Conservation (phyloP, 2,113 vertebrate species). For the Coturnix japonica region DNA sequence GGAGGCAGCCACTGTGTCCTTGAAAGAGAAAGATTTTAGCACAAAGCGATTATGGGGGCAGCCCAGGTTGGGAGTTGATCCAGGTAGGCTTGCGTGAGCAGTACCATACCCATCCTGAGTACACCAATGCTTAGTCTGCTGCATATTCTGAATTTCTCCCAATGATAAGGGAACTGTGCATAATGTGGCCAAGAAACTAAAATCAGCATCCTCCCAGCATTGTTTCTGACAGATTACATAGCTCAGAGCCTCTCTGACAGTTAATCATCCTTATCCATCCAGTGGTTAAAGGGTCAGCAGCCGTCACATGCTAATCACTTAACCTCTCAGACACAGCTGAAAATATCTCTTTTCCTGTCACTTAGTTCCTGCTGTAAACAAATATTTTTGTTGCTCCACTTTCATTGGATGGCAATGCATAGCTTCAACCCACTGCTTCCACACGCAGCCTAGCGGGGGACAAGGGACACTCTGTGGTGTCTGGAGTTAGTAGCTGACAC, state of each 20-base stretch:
- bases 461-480: slow-evolving; percentile 43
- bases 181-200: background rate
- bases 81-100: background rate
- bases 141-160: slow-evolving; percentile 32
- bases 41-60: background rate
- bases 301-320: slow-evolving; percentile 57
- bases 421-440: slow-evolving; percentile 55
- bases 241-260: slow-evolving; percentile 45
- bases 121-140: background rate
- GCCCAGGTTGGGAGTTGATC: background rate
- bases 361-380: slow-evolving; percentile 25
- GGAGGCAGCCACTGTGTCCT: background rate
- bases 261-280: slow-evolving; percentile 38
- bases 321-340: background rate
- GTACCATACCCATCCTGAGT: background rate
- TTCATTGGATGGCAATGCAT: slow-evolving; percentile 24
- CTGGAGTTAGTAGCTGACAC: slow-evolving; percentile 77
- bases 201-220: slow-evolving; percentile 36
- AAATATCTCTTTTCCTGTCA: background rate
- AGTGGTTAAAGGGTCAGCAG: slow-evolving; percentile 2
- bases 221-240: slow-evolving; percentile 30
- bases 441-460: slow-evolving; percentile 47
- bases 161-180: background rate
- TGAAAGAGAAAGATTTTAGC: background rate
- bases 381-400: slow-evolving; percentile 65